phyloP scores from a whole-genome alignment of 1,140 invertebrate species.

The Sycophaga agraensis region DNA sequence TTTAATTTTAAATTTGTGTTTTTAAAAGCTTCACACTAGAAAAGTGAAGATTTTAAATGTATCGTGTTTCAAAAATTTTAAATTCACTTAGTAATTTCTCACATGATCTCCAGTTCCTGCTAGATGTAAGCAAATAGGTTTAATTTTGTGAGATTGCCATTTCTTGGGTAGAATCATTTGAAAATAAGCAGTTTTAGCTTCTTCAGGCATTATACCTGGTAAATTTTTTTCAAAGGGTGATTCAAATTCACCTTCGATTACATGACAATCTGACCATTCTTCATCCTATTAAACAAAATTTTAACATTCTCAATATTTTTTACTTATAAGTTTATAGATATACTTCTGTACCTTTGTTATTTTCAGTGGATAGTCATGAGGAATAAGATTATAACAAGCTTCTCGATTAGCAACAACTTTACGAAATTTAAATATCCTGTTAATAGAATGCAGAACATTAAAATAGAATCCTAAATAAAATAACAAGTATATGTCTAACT shows the following conservation, averaged over 20 bases:
- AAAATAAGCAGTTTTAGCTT: slow-evolving; percentile 79
- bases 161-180: slow-evolving; percentile 81
- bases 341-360: slow-evolving; percentile 83
- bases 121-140: slow-evolving; percentile 90
- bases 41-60: too few relatives aligned
- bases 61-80: too few relatives aligned
- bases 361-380: slow-evolving; percentile 80
- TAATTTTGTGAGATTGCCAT: slow-evolving; percentile 71
- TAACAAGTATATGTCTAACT: not conserved
- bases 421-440: slow-evolving; percentile 86
- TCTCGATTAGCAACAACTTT: slow-evolving; percentile 84
- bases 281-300: slow-evolving; percentile 65
- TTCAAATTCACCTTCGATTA: slow-evolving; percentile 87
- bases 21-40: too few relatives aligned
- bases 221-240: slow-evolving; percentile 81
- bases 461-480: too few relatives aligned
- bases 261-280: slow-evolving; percentile 70
- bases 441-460: too few relatives aligned
- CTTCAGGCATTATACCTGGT: slow-evolving; percentile 84
- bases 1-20: too few relatives aligned
- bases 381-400: slow-evolving; percentile 79
- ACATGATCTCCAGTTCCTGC: slow-evolving; percentile 99
- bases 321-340: not conserved
- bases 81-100: too few relatives aligned
- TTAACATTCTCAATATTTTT: slow-evolving; percentile 13